Conservation (phyloP, 2,888 invertebrate species). For the Allacma fusca region DNA sequence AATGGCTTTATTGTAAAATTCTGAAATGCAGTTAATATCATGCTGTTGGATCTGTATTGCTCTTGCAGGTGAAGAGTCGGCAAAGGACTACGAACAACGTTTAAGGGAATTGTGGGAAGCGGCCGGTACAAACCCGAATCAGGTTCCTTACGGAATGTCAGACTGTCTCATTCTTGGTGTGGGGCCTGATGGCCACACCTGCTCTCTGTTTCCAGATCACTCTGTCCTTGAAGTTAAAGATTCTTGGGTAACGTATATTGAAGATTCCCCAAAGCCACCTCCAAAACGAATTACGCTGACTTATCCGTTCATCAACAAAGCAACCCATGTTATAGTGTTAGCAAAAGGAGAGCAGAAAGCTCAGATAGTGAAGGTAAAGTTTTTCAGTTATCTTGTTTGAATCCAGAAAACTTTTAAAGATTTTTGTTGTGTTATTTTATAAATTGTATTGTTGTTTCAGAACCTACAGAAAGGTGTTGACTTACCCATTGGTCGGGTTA, state of each 20-base stretch:
- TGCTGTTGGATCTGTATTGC: no score
- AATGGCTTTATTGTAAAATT: no score
- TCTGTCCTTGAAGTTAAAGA: constrained; percentile 71
- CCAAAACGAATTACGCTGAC: constrained; percentile 89
- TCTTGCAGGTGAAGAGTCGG: constrained; percentile 41
- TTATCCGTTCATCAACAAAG: constrained; percentile 86
- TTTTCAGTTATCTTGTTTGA: no score
- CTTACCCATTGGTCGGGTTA: constrained; percentile 59
- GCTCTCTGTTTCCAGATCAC: constrained; percentile 92
- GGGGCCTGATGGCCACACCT: constrained; percentile 98
- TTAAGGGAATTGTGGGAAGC: constrained; percentile 52
- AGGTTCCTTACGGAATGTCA: constrained; percentile 58
- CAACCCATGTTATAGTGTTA: constrained; percentile 65
- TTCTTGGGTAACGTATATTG: constrained; percentile 81
- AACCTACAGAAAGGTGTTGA: constrained; percentile 56
- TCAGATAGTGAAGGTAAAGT: constrained; percentile 82
- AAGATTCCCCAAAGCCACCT: constrained; percentile 91
- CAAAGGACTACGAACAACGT: constrained; percentile 54
- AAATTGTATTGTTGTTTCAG: no score
- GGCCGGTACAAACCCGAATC: constrained; percentile 46
- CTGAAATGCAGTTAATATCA: no score
- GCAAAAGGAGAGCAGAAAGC: constrained; percentile 59
- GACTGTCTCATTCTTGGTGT: constrained; percentile 89
- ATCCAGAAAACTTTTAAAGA: no score
- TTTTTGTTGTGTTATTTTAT: no score